Conservation (phyloP, 2,797 vertebrate species). For the Amblyraja radiata region DNA sequence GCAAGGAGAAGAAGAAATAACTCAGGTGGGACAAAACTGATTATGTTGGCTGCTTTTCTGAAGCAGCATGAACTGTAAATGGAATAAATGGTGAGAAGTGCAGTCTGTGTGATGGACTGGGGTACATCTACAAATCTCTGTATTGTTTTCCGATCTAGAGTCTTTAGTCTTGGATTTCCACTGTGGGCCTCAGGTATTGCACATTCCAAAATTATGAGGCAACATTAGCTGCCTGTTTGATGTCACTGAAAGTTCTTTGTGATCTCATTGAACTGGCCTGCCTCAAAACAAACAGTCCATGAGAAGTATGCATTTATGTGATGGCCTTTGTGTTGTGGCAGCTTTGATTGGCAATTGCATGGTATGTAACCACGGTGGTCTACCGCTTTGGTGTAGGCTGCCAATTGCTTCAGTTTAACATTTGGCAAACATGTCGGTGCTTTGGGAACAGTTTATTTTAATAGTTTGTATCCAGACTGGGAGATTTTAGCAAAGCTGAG, state of each 20-base stretch:
- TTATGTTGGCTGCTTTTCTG: too few species aligned
- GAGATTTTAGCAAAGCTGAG: background rate
- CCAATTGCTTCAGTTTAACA: background rate
- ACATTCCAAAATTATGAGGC: slow-evolving; percentile 5
- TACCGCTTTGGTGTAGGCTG: background rate
- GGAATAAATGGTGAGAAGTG: too few species aligned
- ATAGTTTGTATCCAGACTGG: background rate
- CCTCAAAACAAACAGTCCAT: background rate
- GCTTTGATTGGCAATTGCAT: background rate
- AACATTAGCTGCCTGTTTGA: background rate
- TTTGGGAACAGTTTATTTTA: background rate
- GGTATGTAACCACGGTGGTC: background rate
- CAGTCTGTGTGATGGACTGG: too few species aligned
- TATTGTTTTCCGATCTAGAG: background rate
- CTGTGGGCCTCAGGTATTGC: too few species aligned
- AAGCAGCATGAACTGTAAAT: too few species aligned
- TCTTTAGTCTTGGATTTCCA: too few species aligned
- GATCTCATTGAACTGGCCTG: background rate
- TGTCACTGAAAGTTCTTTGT: slow-evolving; percentile 20
- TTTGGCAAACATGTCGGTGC: background rate
- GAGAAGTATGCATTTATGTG: background rate
- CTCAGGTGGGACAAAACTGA: too few species aligned
- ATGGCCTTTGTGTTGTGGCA: background rate
- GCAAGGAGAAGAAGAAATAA: too few species aligned
- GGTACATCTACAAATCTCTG: too few species aligned